Evolutionary conservation across 2,888 invertebrate genomes (phyloP), one percentile per base, ranked within the genome.

Genomic region (Cabera pusaria): DNA sequence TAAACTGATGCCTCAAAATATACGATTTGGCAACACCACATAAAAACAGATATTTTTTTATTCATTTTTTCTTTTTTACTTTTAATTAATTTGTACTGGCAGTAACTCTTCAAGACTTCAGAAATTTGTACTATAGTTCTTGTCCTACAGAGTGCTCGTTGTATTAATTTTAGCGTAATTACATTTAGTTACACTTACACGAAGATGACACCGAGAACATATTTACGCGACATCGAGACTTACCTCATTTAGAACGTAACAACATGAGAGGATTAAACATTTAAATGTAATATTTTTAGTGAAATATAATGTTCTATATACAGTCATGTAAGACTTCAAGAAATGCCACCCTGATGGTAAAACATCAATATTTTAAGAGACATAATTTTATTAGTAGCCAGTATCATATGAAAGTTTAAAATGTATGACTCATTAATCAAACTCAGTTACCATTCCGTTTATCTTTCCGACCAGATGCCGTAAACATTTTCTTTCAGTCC

Each of bases 11-110:
- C 75, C 80, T 42, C 75, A 72, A 85, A 83, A 79, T 76, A 86
- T 80, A 85, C 65, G 66, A 69, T 78, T 84, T 86, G 84, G 87
- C 87, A 87, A 87, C 84, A 81, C 73, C 77, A 81, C 77, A 70
- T 80, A 79, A 82, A 78, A 82, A 76, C 73, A 71, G 67, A 74
- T 67, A 67, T 42, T 47, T 63, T 55, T 51, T 45, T 52, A 9
- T 35, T 56, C 51, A 54, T 46, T 52, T 52, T 56, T 51, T 47
- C 54, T 53, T 56, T 59, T 52, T 61, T 3, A 3, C 56, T 63
- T 69, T 72, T 76, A 74, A 77, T 79, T 77, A 83, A 82, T 89
- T 90, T 90, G 89, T 90, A 90, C 89, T 90, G 87, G 76, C 76
- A 78, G 72, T 87, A 80, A 73, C 62, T 67, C 51, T 62, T 75